Evolutionary conservation across 1,140 invertebrate species (phyloP).

Genomic region (Ceratina calcarata): DNA sequence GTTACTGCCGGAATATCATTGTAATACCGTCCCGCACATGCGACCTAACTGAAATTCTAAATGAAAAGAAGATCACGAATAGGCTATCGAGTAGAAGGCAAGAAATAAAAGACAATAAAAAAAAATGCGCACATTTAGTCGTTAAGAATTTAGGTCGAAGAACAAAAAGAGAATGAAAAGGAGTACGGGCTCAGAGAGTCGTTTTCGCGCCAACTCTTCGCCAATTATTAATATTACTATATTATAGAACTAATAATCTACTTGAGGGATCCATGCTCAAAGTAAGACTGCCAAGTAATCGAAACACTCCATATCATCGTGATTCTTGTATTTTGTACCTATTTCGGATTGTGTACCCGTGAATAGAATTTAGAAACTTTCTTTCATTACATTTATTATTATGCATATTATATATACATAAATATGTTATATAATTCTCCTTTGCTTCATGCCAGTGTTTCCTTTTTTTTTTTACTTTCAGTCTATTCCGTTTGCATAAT

Average conservation of each 20-base stretch:
- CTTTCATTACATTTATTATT: slow-evolving; percentile 6
- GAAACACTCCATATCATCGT: slow-evolving; percentile 53
- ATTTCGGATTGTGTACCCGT: slow-evolving; percentile 35
- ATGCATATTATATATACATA: neutral
- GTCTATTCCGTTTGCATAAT: slow-evolving; percentile 22
- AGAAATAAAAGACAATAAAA: slow-evolving; percentile 23
- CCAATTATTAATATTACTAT: slow-evolving; percentile 8
- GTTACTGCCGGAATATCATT: slow-evolving; percentile 5
- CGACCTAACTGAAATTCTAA: slow-evolving; percentile 2
- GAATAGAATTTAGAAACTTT: slow-evolving; percentile 31
- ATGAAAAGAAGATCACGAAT: neutral
- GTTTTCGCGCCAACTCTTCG: slow-evolving; percentile 20
- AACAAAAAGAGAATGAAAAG: neutral
- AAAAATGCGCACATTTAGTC: neutral
- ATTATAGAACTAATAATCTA: slow-evolving; percentile 25
- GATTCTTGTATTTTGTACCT: slow-evolving; percentile 47
- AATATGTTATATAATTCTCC: neutral
- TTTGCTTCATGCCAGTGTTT: slow-evolving; percentile 3
- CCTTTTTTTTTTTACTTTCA: neutral
- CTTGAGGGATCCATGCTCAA: slow-evolving; percentile 66
- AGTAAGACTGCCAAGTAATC: slow-evolving; percentile 74
- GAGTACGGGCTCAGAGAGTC: neutral
- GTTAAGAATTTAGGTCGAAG: slow-evolving; percentile 7
- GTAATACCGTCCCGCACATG: slow-evolving; percentile 9
- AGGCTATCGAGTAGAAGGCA: neutral